phyloP scores from a whole-genome alignment of 2,113 vertebrate genomes.

The Colius striatus region DNA sequence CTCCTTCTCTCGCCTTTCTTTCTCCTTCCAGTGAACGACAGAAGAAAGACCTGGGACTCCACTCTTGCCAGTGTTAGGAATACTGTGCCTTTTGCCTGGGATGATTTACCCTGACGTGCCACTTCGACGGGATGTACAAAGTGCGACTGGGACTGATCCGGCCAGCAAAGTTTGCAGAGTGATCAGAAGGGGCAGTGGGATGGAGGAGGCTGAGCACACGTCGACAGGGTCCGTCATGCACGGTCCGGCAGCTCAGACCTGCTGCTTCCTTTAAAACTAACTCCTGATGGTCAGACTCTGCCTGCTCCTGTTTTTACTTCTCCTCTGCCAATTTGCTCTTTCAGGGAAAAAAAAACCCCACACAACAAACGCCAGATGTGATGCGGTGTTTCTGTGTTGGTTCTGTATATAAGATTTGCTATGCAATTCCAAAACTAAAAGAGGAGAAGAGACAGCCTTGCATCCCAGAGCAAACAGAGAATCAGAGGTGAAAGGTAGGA shows the following conservation, averaged over 20 bases:
- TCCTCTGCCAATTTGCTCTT: background rate
- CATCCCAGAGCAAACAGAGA: constrained; percentile 45
- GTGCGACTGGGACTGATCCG: background rate
- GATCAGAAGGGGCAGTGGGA: constrained; percentile 5
- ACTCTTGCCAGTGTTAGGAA: constrained; percentile 38
- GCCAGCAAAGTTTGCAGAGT: constrained; percentile 33
- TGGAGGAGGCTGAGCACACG: background rate
- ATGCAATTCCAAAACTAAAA: constrained; percentile 69
- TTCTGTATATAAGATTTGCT: constrained; percentile 57
- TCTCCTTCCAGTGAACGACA: background rate
- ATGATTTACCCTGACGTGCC: constrained; percentile 8
- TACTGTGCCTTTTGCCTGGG: constrained; percentile 64
- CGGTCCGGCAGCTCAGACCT: background rate
- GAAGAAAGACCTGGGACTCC: background rate
- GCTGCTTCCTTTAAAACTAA: constrained; percentile 31
- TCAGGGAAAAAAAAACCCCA: background rate
- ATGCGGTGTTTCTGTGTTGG: constrained; percentile 49
- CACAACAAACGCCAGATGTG: background rate
- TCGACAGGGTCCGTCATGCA: background rate
- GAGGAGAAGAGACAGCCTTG: constrained; percentile 38
- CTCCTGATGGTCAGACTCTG: background rate
- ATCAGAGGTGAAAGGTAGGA: constrained; percentile 70
- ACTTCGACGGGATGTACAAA: constrained; percentile 62
- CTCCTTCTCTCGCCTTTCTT: background rate
- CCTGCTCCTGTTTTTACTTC: background rate